A percentile compares a stretch with the other conserved stretches of the same genome.
phyloP scores from a whole-genome alignment of 2,113 vertebrate genomes.

The Leucopsar rothschildi region DNA sequence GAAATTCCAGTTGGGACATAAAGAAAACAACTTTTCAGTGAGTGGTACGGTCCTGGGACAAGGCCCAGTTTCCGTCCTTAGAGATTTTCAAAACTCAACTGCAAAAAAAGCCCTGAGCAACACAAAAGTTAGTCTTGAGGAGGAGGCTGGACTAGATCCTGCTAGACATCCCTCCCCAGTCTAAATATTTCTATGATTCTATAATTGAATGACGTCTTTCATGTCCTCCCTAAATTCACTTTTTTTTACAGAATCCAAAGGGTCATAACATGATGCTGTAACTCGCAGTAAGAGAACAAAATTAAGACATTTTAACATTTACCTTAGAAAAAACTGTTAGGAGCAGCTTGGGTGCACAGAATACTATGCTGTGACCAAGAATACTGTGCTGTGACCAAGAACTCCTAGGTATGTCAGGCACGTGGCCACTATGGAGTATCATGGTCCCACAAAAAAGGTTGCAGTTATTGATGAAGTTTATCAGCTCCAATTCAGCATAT shows the following conservation, averaged over 20 bases:
- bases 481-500: neutral
- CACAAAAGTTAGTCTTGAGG: neutral
- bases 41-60: constrained; percentile 7
- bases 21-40: neutral
- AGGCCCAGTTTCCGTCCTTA: neutral
- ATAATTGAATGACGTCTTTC: neutral
- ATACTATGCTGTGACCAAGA: neutral
- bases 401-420: neutral
- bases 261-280: neutral
- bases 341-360: neutral
- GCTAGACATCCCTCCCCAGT: neutral
- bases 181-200: neutral
- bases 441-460: neutral
- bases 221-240: neutral
- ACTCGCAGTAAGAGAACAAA: neutral
- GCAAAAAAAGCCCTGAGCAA: neutral
- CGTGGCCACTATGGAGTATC: rapidly evolving
- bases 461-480: neutral
- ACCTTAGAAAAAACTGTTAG: neutral
- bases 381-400: neutral
- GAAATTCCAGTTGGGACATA: constrained; percentile 23
- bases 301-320: neutral
- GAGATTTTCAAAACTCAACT: constrained; percentile 2
- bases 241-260: neutral
- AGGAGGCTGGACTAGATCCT: neutral